phyloP scores from a whole-genome alignment of 2,113 vertebrate genomes.

The human (Homo sapiens) region DNA sequence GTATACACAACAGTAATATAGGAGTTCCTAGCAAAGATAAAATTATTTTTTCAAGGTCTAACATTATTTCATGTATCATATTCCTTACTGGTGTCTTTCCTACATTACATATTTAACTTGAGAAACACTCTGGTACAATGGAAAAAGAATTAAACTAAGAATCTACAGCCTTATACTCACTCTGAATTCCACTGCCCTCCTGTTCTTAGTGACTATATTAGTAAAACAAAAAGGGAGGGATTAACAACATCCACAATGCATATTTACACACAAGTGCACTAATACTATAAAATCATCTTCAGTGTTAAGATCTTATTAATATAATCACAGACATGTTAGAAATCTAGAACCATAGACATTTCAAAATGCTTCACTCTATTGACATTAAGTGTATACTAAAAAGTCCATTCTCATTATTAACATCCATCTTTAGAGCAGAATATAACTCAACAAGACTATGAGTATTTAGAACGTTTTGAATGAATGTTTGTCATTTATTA shows the following conservation, averaged over 20 bases:
- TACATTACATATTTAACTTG: too few species aligned
- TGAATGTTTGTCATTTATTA: slow-evolving; percentile 16
- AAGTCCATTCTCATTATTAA: not conserved
- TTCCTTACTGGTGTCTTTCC: not conserved
- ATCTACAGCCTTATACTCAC: not conserved
- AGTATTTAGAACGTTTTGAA: not conserved
- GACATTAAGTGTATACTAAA: not conserved
- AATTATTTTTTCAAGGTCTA: not conserved
- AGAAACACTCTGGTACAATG: not conserved
- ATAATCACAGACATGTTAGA: not conserved
- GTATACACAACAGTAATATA: not conserved
- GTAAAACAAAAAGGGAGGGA: not conserved
- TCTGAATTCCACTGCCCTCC: not conserved
- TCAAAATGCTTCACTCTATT: not conserved
- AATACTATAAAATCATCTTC: not conserved
- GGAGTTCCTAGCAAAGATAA: not conserved
- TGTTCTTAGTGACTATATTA: not conserved
- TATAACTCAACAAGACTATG: not conserved
- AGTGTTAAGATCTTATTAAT: not conserved
- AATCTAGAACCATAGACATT: slow-evolving; percentile 10
- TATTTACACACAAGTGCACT: not conserved
- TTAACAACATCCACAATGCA: not conserved
- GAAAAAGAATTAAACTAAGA: not conserved
- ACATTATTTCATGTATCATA: slow-evolving; percentile 30
- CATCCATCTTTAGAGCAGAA: not conserved